Evolutionary conservation across 1,140 invertebrate species (phyloP).

Genomic region (Nasonia giraulti): DNA sequence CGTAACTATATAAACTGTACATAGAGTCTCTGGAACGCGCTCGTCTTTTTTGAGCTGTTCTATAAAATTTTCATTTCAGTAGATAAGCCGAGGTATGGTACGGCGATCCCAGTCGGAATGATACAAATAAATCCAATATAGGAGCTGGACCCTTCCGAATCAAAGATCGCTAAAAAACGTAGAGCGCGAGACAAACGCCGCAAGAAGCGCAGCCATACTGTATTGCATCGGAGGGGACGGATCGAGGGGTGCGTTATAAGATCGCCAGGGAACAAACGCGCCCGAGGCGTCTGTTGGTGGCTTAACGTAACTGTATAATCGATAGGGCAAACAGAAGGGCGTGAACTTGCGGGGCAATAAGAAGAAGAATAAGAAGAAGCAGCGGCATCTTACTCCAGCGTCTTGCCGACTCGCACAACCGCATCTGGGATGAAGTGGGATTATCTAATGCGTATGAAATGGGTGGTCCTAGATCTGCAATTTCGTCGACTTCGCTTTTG

Average conservation of each 20-base stretch:
- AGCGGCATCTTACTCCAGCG: not conserved
- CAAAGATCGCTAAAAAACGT: not conserved
- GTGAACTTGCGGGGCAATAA: not conserved
- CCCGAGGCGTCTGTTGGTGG: conserved; percentile 7
- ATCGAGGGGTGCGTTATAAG: conserved; percentile 3
- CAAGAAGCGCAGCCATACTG: not conserved
- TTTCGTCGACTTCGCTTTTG: not conserved
- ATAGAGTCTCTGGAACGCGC: too few relatives aligned
- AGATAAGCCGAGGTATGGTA: not conserved
- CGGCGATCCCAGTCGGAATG: not conserved
- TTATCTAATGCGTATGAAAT: conserved; percentile 4
- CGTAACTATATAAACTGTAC: too few relatives aligned
- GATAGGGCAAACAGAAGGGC: conserved; percentile 34
- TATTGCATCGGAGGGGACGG: not conserved
- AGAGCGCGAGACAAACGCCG: not conserved
- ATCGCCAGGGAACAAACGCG: conserved; percentile 5
- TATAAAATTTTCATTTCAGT: not conserved
- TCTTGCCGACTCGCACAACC: not conserved
- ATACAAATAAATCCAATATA: not conserved
- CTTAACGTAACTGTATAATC: conserved; percentile 25
- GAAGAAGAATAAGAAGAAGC: not conserved
- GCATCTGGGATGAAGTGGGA: not conserved
- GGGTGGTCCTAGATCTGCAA: not conserved
- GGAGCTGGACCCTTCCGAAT: not conserved
- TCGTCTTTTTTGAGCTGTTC: too few relatives aligned